Conservation (phyloP, 2,113 vertebrate species). For the Hystrix cristata region DNA sequence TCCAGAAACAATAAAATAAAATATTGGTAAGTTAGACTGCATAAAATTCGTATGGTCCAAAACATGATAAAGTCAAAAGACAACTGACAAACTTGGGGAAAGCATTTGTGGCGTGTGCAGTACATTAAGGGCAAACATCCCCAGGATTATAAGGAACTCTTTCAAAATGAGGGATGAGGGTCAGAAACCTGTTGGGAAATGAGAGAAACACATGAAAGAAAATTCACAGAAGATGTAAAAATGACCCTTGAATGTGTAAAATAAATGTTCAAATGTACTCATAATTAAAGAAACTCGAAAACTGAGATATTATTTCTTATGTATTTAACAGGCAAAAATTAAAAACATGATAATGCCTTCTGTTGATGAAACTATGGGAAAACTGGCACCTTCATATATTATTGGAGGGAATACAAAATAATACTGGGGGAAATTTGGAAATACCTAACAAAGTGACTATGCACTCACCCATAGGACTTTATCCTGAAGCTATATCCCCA, state of each 20-base stretch:
- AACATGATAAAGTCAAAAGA: not conserved
- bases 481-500: not conserved
- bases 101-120: not conserved
- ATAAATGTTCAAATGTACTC: not conserved
- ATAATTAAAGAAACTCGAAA: slow-evolving; percentile 32
- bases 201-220: not conserved
- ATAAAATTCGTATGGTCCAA: not conserved
- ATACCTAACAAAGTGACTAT: not conserved
- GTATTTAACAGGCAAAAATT: not conserved
- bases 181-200: not conserved
- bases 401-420: not conserved
- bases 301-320: not conserved
- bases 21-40: not conserved
- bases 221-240: slow-evolving; percentile 40
- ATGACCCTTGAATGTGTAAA: not conserved
- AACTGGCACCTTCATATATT: not conserved
- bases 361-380: not conserved
- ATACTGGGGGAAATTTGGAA: not conserved
- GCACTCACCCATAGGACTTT: not conserved
- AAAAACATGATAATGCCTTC: not conserved
- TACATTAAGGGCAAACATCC: not conserved
- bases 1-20: not conserved
- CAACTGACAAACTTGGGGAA: not conserved
- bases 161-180: not conserved
- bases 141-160: not conserved